Conservation (phyloP, 92 coral and sea anemone genomes). For the Parazoanthus swiftii region DNA sequence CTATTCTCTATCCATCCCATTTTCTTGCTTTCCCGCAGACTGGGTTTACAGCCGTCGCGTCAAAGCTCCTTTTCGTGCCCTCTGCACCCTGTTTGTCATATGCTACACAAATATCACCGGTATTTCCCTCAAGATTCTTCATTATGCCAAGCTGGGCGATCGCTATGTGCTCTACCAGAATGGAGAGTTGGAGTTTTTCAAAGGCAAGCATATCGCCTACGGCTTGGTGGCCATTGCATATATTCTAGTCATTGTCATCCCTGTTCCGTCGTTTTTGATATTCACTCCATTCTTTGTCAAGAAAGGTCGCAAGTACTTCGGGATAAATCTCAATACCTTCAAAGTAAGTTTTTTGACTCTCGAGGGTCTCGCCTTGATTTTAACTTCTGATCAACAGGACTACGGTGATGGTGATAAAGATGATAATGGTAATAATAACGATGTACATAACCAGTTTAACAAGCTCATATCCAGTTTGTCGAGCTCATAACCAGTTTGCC, state of each 20-base stretch:
- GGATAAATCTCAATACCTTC: conserved; percentile 70
- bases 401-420: too few relatives aligned
- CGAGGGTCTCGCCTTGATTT: too few relatives aligned
- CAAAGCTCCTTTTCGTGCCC: conserved; percentile 85
- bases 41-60: conserved; percentile 86
- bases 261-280: conserved; percentile 82
- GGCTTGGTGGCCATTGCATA: conserved; percentile 68
- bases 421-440: too few relatives aligned
- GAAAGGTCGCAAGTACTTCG: conserved; percentile 57
- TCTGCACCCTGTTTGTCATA: conserved; percentile 88
- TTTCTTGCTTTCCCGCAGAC: conserved; percentile 10
- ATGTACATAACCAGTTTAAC: too few relatives aligned
- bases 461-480: too few relatives aligned
- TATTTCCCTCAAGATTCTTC: conserved; percentile 74
- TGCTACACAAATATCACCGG: conserved; percentile 87
- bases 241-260: conserved; percentile 69
- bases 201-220: conserved; percentile 70
- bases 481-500: too few relatives aligned
- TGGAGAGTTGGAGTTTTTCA: conserved; percentile 69
- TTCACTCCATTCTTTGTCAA: conserved; percentile 76
- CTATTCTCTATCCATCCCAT: neutral
- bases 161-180: conserved; percentile 62
- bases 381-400: too few relatives aligned
- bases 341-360: conserved; percentile 18
- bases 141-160: conserved; percentile 63